A percentile compares a stretch with the other conserved stretches of the same genome.
phyloP scores from a whole-genome alignment of 2,888 invertebrate species.

The Parthenolecanium corni region DNA sequence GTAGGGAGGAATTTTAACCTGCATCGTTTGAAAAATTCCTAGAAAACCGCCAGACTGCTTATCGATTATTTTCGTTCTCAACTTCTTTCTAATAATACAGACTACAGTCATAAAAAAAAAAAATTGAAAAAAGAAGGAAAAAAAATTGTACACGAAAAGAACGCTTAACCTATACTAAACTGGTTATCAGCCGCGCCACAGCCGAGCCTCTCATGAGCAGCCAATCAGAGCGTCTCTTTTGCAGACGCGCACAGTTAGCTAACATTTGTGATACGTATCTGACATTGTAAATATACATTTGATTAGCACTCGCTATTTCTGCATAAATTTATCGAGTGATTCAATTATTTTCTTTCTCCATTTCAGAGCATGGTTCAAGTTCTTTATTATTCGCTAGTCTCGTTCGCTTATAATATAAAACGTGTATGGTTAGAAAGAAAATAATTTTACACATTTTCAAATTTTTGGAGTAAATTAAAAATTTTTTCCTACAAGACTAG shows the following conservation, averaged over 20 bases:
- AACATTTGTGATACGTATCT: not conserved
- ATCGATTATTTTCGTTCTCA: not conserved
- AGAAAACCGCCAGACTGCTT: not conserved
- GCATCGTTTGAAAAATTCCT: not conserved
- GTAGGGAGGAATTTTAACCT: no score
- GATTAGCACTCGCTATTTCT: not conserved
- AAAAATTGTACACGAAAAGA: not conserved
- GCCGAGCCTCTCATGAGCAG: not conserved
- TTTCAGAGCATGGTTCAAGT: no score
- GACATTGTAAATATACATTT: not conserved
- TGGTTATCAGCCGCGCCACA: not conserved
- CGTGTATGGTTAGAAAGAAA: no score
- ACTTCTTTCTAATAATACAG: not conserved
- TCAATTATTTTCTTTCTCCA: no score
- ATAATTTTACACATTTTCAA: no score
- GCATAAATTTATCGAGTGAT: not conserved
- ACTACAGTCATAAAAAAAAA: no score
- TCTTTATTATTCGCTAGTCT: no score
- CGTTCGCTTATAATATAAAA: no score
- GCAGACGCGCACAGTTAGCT: no score
- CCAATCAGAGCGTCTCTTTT: not conserved
- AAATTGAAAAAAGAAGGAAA: no score
- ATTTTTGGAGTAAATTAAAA: no score
- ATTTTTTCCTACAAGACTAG: no score
- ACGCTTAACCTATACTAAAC: not conserved